Conservation (phyloP, 2,113 vertebrate genomes). For the Macquaria ambigua region DNA sequence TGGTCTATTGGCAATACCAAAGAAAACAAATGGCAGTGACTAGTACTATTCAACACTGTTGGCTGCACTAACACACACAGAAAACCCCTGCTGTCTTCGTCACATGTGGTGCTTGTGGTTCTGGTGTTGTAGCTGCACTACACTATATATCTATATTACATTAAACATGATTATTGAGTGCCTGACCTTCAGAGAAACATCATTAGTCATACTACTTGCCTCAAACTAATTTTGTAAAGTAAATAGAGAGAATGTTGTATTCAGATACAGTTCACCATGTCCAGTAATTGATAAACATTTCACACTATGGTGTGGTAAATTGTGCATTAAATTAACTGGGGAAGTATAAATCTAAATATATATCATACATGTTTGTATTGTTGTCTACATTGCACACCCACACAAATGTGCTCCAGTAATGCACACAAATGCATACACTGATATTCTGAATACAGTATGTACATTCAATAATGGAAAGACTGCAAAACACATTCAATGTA, state of each 20-base stretch:
- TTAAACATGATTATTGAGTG: not conserved
- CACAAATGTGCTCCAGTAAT: not conserved
- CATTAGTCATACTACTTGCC: not conserved
- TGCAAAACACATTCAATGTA: not conserved
- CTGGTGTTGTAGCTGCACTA: not conserved
- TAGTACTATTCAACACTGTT: conserved; percentile 10
- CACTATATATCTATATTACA: not conserved
- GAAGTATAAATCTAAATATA: not conserved
- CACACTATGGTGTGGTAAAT: not conserved
- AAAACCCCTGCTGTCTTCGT: not conserved
- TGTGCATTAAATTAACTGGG: not conserved
- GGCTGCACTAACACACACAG: conserved; percentile 18
- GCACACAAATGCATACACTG: not conserved
- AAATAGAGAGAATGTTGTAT: not conserved
- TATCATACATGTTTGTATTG: not conserved
- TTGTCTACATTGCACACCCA: not conserved
- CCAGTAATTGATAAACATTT: not conserved
- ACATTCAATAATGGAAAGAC: not conserved
- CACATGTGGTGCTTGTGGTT: not conserved
- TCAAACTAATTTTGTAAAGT: not conserved
- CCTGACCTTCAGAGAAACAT: not conserved
- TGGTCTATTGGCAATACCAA: not conserved
- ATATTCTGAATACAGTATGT: not conserved
- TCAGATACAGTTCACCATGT: not conserved
- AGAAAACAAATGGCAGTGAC: conserved; percentile 28